phyloP scores from a whole-genome alignment of 2,113 vertebrate genomes.

The Entomyzon cyanotis region DNA sequence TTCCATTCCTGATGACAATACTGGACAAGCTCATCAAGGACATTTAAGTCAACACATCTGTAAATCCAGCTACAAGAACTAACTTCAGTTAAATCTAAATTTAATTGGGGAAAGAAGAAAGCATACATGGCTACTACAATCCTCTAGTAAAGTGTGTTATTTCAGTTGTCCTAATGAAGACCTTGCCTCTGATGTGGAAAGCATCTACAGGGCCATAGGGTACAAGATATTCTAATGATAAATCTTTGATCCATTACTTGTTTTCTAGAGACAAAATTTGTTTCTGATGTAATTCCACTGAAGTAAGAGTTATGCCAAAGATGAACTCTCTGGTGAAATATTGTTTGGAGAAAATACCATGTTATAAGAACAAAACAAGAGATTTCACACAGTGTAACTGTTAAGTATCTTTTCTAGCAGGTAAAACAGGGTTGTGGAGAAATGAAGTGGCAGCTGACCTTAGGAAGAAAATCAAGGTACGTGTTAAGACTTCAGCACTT shows the following conservation, averaged over 20 bases:
- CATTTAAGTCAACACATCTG: neutral
- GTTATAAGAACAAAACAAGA: neutral
- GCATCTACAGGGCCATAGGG: neutral
- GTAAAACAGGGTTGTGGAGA: neutral
- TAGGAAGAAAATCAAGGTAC: neutral
- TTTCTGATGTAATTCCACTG: neutral
- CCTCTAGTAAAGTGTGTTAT: neutral
- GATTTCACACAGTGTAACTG: neutral
- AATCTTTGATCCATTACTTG: constrained; percentile 23
- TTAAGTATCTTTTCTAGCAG: neutral
- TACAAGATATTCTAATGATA: constrained; percentile 4
- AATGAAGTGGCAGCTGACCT: neutral
- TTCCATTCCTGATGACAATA: neutral
- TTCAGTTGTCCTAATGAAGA: constrained; percentile 7
- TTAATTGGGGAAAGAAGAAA: neutral
- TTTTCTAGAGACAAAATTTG: constrained; percentile 1
- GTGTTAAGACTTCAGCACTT: neutral
- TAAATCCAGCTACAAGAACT: neutral
- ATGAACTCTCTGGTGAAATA: neutral
- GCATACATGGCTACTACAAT: neutral
- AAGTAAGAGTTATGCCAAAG: neutral
- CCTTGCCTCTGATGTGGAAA: constrained; percentile 25
- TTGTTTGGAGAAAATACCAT: neutral
- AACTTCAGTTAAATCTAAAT: neutral
- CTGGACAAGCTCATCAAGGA: neutral